A percentile compares a stretch with the other conserved stretches of the same genome.
Evolutionary conservation across 2,113 vertebrate species (phyloP).

Genomic region (Empidonax alnorum): DNA sequence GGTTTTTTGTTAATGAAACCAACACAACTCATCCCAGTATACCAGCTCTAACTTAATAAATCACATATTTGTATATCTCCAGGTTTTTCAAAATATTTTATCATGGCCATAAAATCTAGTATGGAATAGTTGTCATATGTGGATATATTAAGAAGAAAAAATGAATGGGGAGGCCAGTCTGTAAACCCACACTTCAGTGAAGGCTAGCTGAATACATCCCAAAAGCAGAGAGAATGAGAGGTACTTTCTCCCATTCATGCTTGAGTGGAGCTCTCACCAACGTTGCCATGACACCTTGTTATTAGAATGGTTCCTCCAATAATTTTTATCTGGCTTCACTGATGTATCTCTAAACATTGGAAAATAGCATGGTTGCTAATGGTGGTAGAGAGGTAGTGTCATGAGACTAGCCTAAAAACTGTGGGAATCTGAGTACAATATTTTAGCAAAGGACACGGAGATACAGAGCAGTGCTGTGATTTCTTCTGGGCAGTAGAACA

Average conservation of each 20-base stretch:
- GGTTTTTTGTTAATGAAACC: slow-evolving; percentile 45
- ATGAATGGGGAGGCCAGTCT: neutral
- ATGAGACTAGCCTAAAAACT: neutral
- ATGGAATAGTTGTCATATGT: neutral
- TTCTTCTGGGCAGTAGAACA: neutral
- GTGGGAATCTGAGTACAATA: neutral
- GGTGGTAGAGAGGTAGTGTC: neutral
- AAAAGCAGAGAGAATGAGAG: neutral
- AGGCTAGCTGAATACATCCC: neutral
- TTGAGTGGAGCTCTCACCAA: neutral
- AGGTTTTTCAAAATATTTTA: slow-evolving; percentile 40
- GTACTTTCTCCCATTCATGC: neutral
- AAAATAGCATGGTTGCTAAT: neutral
- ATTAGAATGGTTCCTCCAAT: neutral
- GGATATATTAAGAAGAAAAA: neutral
- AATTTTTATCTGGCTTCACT: neutral
- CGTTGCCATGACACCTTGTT: neutral
- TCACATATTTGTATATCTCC: slow-evolving; percentile 50
- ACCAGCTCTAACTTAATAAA: slow-evolving; percentile 49
- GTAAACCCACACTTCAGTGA: neutral
- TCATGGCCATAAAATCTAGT: neutral
- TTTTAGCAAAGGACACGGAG: neutral
- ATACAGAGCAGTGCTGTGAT: neutral
- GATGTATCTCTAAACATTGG: neutral
- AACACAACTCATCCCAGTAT: slow-evolving; percentile 27